Conservation (phyloP, 2,888 invertebrate genomes). For the Labia minor region DNA sequence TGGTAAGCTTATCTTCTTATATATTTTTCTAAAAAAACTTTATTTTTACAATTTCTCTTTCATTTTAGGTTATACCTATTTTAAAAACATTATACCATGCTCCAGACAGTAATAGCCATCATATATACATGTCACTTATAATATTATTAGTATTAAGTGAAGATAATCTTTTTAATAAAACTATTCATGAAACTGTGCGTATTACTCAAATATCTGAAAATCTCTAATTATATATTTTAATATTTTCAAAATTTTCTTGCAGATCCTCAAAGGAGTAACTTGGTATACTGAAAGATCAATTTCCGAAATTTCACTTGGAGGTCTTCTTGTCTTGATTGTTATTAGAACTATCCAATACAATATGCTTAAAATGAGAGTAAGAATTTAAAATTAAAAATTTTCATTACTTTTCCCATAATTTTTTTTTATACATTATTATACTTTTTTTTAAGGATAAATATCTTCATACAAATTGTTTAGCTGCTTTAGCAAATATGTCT, state of each 20-base stretch:
- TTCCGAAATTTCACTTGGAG: conserved; percentile 87
- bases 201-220: background rate
- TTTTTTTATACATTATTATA: background rate
- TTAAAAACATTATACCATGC: conserved; percentile 87
- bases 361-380: conserved; percentile 80
- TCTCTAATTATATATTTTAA: conserved; percentile 20
- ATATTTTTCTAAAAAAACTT: conserved; percentile 17
- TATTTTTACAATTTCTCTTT: conserved; percentile 15
- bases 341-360: conserved; percentile 95
- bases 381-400: conserved; percentile 29
- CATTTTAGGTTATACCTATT: conserved; percentile 73
- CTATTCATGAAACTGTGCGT: conserved; percentile 87
- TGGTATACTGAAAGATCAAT: conserved; percentile 93
- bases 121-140: conserved; percentile 98
- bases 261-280: conserved; percentile 75
- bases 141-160: conserved; percentile 91
- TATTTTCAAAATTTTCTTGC: too few relatives aligned
- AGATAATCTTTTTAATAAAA: conserved; percentile 88
- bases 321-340: conserved; percentile 86
- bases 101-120: conserved; percentile 84
- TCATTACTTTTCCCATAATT: background rate
- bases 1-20: conserved; percentile 43
- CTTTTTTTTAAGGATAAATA: conserved; percentile 66
- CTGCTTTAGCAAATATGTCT: conserved; percentile 98
- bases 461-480: conserved; percentile 94